Base-by-base conservation (phyloP, 2,113 vertebrate genomes). In the Rostratula benghalensis region DNA sequence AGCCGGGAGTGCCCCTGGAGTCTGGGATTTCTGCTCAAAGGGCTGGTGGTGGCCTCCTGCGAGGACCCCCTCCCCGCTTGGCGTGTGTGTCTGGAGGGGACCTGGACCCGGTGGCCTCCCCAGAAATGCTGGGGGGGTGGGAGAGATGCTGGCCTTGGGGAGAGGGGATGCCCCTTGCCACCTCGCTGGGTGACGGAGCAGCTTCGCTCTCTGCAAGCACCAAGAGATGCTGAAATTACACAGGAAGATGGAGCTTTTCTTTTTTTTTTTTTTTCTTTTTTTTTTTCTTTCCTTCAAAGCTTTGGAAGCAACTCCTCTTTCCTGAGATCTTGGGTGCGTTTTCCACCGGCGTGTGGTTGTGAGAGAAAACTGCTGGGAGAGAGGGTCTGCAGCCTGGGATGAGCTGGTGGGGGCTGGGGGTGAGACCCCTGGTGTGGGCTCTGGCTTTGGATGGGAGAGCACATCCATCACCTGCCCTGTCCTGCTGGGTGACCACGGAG, bases 101-200 rank as follows among this genome's bases (percentile, higher is more conserved):
- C 28, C 0, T 1, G 1, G 91, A 51, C 20, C 37, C 65, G 2
- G 20, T 0, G 2, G 77, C 28, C 7, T 5, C 54, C 43, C 48
- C 6, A 0, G 75, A 19, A 13, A 0, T 0, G 1, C 33, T 23
- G 0, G 3, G 15, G 37, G 78, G 45, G 1, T 3, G 3, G 46
- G 74, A 35, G 25, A 4, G 0, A 4, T 0, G 17, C 46, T 1
- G 9, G 71, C 1, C 2, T 5, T 11, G 12, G 20, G 50, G 19
- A 33, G 30, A 5, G 64, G 69, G 22, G 3, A 10, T 6, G 16
- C 14, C 5, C 46, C 13, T 20, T 7, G 0, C 31, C 11, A 0
- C 70, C 57, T 4, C 2, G 7, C 33, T 27, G 1, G 2, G 41
- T 2, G 51, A 19, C 9, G 3, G 54, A 24, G 2, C 0, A 3